Base-by-base conservation (phyloP, 1,140 invertebrate species). In the Heliconius eleuchia region DNA sequence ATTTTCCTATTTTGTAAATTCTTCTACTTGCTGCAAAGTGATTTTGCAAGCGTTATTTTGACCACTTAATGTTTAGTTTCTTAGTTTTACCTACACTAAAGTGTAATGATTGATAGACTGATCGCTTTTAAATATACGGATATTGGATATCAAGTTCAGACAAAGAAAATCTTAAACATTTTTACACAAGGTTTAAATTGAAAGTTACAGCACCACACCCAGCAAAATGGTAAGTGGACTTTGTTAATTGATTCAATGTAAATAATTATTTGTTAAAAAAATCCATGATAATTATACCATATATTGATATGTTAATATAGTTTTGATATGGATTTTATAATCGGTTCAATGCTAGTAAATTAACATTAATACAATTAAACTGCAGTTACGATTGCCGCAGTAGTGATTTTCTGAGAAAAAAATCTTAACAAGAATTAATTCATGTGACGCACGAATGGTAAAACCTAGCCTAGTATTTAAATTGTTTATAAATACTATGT, bases 391-490 rank as follows among this genome's bases (percentile, higher is more conserved):
- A 60, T 57, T 80, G 37, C 37, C 60, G 13, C 13, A 66, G 23
- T 16, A 30, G 60, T 80, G 18, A 73, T 73, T 34, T 76, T 80
- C 74, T 50, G 18, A 57, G 78, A 74, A 76, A 80, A 50, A 76
- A 76, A 60, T 71, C 34, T 77, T 30, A 76, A 66, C 70, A 19
- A 37, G 34, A 37, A 60, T 37, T 66, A n/a, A 76, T 76, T 42
- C 30, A 60, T 71, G 37, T 80, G 79, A 80, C 74, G 79, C 74
- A 80, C 52, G 74, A 76, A 75, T 57, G 79, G 79, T 73, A 73
- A 80, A 76, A 76, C 79, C 74, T 27, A 76, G n/a, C 46, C 13
- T 73, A 80, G 66, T 72, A 80, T 80, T 76, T 80, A 80, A 80
- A 80, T 74, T 71, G 70, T 71, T 76, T n/a, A 71, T 76, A 76